phyloP scores from a whole-genome alignment of 2,888 invertebrate species.

The Nephrotoma flavescens region DNA sequence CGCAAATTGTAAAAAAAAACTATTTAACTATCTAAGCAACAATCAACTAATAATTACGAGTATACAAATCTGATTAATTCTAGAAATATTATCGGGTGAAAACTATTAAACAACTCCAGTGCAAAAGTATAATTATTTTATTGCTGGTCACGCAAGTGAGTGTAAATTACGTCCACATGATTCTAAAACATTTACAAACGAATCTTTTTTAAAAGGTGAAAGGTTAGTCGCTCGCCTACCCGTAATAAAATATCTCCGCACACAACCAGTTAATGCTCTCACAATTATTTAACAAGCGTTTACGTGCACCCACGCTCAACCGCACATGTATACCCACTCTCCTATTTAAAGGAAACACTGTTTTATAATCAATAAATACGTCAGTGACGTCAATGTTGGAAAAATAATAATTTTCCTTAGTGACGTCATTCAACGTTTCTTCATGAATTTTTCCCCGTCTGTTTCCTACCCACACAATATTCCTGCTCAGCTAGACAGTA shows the following conservation, averaged over 20 bases:
- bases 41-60: background rate
- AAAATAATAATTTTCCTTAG: background rate
- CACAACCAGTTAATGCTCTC: background rate
- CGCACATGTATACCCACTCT: too few species aligned
- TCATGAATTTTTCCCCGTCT: background rate
- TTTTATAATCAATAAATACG: background rate
- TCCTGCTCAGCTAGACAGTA: background rate
- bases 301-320: background rate
- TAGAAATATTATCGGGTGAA: background rate
- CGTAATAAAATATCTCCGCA: too few species aligned
- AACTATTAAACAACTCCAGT: background rate
- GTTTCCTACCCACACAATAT: background rate
- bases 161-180: too few species aligned
- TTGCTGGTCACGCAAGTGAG: background rate
- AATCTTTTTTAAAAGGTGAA: background rate
- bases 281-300: background rate
- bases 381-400: background rate
- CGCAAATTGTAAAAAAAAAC: background rate
- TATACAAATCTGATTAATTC: background rate
- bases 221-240: background rate
- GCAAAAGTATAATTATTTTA: too few species aligned
- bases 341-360: background rate
- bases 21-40: background rate
- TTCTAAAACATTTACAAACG: too few species aligned
- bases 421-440: background rate